Evolutionary conservation across 1,140 invertebrate genomes (phyloP), one percentile per base, ranked within the genome.

Genomic region (Elymnias hypermnestra): DNA sequence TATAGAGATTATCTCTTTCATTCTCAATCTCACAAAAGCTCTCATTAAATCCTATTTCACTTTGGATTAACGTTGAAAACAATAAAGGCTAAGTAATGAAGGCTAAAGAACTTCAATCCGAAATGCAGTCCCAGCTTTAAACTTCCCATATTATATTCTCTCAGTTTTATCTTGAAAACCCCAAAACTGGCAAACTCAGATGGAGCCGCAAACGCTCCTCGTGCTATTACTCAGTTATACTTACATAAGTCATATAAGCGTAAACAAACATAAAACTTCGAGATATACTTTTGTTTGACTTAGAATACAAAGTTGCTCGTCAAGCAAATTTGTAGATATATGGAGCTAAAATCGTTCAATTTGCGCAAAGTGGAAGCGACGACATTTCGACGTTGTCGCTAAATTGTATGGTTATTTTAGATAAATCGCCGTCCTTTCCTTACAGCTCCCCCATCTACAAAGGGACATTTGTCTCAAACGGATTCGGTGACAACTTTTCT

Each of bases 341-440:
- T 76, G 67, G 59, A 60, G 62, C 65, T 63, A 66, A 64, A 78
- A 75, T 77, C 68, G 67, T 78, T 77, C 74, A 75, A 81, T 82
- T 82, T 71, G 58, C 63, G 65, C 71, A 79, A 78, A 81, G 76
- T 81, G 71, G 67, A 60, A 64, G 65, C 66, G 65, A 72, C 67
- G 66, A 79, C 70, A 74, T 57, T 81, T 81, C 76, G 76, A 84
- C 72, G 54, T 75, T 72, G 67, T 63, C 59, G 67, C 73, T 70
- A 73, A 78, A 82, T 77, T 78, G 72, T 84, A 81, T 78, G 74
- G 73, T 78, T 83, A 79, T 84, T 81, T 83, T 70, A 81, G 71
- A 84, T 81, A 82, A 82, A 84, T 82, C 64, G 67, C 53, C 59
- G 72, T 65, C 70, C 74, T 75, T 70, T 58, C 62, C 59, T 61